These are phyloP conservation scores for Rhinichthys klamathensis DNA, from an alignment of 2,113 vertebrate genomes.

Conservation along the genomic window DNA sequence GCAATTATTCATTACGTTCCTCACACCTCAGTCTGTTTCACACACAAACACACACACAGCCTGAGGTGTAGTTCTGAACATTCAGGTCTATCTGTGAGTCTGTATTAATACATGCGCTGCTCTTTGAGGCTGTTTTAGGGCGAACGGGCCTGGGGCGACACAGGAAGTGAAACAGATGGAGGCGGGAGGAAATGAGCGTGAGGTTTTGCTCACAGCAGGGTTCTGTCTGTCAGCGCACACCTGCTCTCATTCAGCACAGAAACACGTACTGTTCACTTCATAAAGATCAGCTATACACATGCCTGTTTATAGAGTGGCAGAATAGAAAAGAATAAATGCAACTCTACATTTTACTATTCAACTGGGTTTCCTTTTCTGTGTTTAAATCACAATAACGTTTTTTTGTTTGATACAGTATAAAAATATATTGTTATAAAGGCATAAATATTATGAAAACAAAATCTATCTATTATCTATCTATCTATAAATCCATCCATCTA, in stretches of 20 bases:
- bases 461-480: neutral
- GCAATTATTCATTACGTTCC: conserved; percentile 39
- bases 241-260: neutral
- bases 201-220: conserved; percentile 6
- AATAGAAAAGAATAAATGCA: no score
- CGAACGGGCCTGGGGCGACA: neutral
- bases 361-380: no score
- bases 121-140: conserved; percentile 6
- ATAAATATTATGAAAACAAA: no score
- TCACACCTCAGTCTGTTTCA: neutral
- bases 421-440: no score
- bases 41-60: neutral
- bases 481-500: no score
- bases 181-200: neutral
- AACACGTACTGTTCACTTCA: neutral
- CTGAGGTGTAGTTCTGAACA: conserved; percentile 13
- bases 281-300: no score
- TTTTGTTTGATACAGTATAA: no score
- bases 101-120: neutral
- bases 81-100: neutral
- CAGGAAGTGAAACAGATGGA: neutral
- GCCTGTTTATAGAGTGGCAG: no score
- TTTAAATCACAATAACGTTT: no score
- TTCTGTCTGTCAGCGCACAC: neutral
- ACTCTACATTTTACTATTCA: no score